Evolutionary conservation across 64 coral and sea anemone genomes (phyloP).

Genomic region (Stichodactyla mertensii): DNA sequence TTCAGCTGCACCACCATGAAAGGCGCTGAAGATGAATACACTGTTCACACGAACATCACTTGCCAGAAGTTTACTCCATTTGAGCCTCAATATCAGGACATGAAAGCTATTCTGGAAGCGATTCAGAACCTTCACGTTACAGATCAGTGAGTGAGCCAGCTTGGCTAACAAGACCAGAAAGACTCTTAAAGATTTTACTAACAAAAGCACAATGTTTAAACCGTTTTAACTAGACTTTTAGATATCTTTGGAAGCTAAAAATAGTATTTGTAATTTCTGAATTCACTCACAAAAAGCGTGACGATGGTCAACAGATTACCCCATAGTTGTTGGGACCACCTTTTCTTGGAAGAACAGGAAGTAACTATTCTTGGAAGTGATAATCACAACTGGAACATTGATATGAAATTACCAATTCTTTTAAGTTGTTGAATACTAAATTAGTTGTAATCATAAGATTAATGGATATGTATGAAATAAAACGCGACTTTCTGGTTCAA

Average conservation of each 20-base stretch:
- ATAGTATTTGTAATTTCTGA: not conserved
- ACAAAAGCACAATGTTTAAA: not conserved
- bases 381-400: no score
- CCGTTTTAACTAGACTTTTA: not conserved
- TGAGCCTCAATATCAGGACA: not conserved
- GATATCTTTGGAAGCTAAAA: not conserved
- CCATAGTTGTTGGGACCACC: no score
- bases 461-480: no score
- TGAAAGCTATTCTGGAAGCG: not conserved
- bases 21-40: not conserved
- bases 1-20: not conserved
- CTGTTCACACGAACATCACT: not conserved
- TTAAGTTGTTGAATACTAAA: no score
- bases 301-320: not conserved
- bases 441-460: no score
- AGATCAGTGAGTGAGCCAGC: not conserved
- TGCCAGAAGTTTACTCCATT: not conserved
- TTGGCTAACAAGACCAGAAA: not conserved
- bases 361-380: no score
- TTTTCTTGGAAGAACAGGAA: no score
- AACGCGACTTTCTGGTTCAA: no score
- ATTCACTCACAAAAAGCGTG: not conserved
- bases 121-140: not conserved
- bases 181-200: not conserved
- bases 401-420: no score